These are phyloP conservation scores for Cremastinae sp. DNA, from an alignment of 2,888 invertebrate genomes.

Conservation along the genomic window DNA sequence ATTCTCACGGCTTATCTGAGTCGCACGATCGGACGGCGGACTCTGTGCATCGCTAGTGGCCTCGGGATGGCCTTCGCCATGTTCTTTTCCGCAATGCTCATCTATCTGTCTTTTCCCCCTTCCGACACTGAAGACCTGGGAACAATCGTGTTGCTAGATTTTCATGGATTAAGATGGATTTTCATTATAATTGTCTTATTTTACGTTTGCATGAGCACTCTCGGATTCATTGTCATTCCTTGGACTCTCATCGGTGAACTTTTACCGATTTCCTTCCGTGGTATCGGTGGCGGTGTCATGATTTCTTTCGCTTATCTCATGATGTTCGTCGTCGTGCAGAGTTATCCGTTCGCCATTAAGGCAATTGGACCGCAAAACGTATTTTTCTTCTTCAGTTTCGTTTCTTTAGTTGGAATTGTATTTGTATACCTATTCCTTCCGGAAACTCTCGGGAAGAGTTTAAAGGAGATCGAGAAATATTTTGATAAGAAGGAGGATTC, in stretches of 20 bases:
- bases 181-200: constrained; percentile 80
- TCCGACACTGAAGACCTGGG: too few species aligned
- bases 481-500: constrained; percentile 69
- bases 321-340: constrained; percentile 82
- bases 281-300: constrained; percentile 81
- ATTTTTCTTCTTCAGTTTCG: constrained; percentile 80
- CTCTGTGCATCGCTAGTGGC: constrained; percentile 81
- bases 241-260: constrained; percentile 83
- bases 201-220: constrained; percentile 82
- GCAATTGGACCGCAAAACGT: constrained; percentile 78
- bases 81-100: constrained; percentile 75
- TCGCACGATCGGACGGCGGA: constrained; percentile 80
- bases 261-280: constrained; percentile 81
- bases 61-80: constrained; percentile 82
- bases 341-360: constrained; percentile 81
- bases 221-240: constrained; percentile 83
- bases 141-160: too few species aligned
- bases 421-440: constrained; percentile 82
- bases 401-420: constrained; percentile 79
- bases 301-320: constrained; percentile 82
- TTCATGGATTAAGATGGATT: constrained; percentile 79
- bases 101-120: constrained; percentile 72
- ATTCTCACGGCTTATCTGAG: constrained; percentile 81
- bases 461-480: constrained; percentile 81
- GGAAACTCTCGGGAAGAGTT: constrained; percentile 83